Evolutionary conservation across 2,888 invertebrate species (phyloP), one percentile per base, ranked within the genome.

Genomic region (Drosophila merina): DNA sequence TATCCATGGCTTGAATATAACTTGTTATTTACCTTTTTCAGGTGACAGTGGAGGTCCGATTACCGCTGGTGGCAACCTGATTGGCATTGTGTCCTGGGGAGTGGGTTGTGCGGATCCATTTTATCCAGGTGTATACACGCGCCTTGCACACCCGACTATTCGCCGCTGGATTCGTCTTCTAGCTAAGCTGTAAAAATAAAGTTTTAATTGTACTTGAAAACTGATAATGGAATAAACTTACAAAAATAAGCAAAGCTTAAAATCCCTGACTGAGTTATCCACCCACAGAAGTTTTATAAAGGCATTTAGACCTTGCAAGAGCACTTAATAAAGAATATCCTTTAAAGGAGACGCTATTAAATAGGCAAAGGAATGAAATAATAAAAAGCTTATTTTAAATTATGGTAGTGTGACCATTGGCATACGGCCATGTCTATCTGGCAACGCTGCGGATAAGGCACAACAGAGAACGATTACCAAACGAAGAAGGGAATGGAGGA

Each of bases 21-120:
- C n/a, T n/a, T 36, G 33, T 33, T 10, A 33, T 10, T 33, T 0
- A 36, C n/a, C n/a, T 25, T n/a, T 28, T n/a, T 6, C 14, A 80
- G 80, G 80, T 7, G 90, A 91, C 58, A 91, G 91, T 52, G 90
- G 90, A 31, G 91, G 90, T 5, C 90, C 90, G 26, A 83, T 91
- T 25, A 86, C 77, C 40, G 59, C 76, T 0, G 72, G 89, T 48
- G 88, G 82, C n/a, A 77, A 72, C 4, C 75, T 91, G 0, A 87
- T 91, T 57, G 90, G 90, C 4, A 75, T 91, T 7, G 90, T 91
- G 1, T 91, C 91, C 12, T 91, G 90, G 90, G 90, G 90, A 25
- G 89, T 91, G 8, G 90, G 90, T 3, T 91, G 90, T 55, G 90
- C 91, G 51, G 90, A 91, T 87, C 90, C 91, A 1, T 83, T 84